Evolutionary conservation across 1,140 invertebrate species (phyloP).

Genomic region (Drosophila littoralis): DNA sequence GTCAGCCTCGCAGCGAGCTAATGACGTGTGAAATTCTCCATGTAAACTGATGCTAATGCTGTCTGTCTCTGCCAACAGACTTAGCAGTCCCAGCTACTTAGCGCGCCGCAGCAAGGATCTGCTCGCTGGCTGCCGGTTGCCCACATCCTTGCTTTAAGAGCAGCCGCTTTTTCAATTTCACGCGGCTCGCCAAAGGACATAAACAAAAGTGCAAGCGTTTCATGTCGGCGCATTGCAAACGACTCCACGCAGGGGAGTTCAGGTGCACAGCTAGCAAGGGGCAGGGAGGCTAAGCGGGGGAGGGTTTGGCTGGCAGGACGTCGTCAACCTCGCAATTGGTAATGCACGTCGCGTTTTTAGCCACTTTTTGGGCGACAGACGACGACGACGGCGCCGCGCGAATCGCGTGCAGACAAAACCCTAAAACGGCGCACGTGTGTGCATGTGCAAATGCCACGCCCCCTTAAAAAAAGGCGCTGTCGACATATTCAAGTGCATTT

Average conservation of each 20-base stretch:
- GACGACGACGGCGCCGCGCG: slow-evolving; percentile 9
- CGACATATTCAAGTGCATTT: slow-evolving; percentile 53
- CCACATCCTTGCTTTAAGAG: slow-evolving; percentile 6
- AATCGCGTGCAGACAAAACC: slow-evolving; percentile 60
- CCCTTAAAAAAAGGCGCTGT: slow-evolving; percentile 3
- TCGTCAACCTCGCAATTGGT: slow-evolving; percentile 46
- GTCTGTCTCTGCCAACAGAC: slow-evolving; percentile 30
- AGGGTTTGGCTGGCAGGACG: neutral
- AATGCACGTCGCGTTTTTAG: slow-evolving; percentile 73
- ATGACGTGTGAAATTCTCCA: slow-evolving; percentile 71
- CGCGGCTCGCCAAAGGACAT: slow-evolving; percentile 59
- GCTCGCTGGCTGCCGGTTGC: neutral
- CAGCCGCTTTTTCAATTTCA: slow-evolving; percentile 66
- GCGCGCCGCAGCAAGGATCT: slow-evolving; percentile 16
- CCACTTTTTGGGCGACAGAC: slow-evolving; percentile 72
- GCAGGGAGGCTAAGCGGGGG: neutral
- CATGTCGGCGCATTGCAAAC: slow-evolving; percentile 39
- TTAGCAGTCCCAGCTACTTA: slow-evolving; percentile 54
- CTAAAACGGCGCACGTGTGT: slow-evolving; percentile 68
- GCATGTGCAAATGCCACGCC: slow-evolving; percentile 34
- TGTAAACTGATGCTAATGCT: slow-evolving; percentile 52
- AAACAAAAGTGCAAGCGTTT: slow-evolving; percentile 75
- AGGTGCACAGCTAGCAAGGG: slow-evolving; percentile 8
- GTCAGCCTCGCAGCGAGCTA: slow-evolving; percentile 37
- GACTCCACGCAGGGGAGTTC: slow-evolving; percentile 11